These are phyloP conservation scores for Chelon labrosus DNA, from an alignment of 2,797 vertebrate genomes.

Conservation along the genomic window DNA sequence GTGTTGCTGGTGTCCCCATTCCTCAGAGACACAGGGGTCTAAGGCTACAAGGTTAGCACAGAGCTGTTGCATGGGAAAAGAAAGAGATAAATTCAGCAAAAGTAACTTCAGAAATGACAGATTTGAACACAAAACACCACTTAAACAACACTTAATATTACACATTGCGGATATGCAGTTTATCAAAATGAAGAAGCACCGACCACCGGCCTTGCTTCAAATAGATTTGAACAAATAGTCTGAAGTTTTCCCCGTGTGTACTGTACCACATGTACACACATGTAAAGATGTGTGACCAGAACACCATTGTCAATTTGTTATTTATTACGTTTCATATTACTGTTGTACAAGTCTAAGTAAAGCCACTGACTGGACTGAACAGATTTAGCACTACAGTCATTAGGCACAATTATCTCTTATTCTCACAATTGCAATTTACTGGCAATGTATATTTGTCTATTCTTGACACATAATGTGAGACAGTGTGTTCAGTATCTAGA, in stretches of 20 bases:
- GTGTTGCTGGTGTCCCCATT: conserved; percentile 58
- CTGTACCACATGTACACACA: too few species aligned
- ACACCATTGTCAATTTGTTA: background rate
- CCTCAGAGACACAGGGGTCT: conserved; percentile 45
- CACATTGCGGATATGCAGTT: too few species aligned
- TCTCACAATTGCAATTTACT: background rate
- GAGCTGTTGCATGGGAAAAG: conserved; percentile 32
- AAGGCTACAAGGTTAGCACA: conserved; percentile 14
- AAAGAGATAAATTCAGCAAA: background rate
- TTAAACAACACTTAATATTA: too few species aligned
- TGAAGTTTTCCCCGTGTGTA: too few species aligned
- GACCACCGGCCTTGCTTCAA: too few species aligned
- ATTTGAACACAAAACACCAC: too few species aligned
- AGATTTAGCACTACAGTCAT: background rate
- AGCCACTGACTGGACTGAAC: background rate
- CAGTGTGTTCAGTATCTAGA: background rate
- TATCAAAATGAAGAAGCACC: too few species aligned
- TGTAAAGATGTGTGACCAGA: too few species aligned
- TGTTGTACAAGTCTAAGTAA: background rate
- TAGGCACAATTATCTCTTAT: background rate
- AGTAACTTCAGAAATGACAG: too few species aligned
- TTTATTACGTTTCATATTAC: background rate
- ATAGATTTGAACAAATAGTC: too few species aligned
- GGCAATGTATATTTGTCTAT: background rate
- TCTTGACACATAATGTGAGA: background rate